Percentiles rank a stretch among this genome's conserved stretches.
Conservation (phyloP, 2,797 vertebrate species). For the Catamblyrhynchus diadema region DNA sequence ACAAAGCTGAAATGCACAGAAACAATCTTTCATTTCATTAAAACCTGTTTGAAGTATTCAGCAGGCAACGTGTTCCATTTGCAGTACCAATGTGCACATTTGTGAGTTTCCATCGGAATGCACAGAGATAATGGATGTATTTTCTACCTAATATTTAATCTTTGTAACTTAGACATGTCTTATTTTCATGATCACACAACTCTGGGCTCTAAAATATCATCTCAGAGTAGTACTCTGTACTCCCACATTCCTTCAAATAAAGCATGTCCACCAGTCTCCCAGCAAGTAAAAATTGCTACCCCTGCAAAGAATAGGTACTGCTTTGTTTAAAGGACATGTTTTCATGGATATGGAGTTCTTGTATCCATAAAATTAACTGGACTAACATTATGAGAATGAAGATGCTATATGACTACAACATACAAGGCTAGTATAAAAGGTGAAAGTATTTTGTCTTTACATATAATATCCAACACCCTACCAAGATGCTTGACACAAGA, state of each 20-base stretch:
- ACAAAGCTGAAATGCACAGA: not conserved
- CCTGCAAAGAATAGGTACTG: not conserved
- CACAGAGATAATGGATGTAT: not conserved
- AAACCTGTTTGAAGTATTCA: not conserved
- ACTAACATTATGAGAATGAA: not conserved
- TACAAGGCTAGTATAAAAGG: not conserved
- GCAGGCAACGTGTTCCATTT: rapidly evolving
- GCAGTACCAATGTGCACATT: not conserved
- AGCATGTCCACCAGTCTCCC: not conserved
- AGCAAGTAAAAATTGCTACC: not conserved
- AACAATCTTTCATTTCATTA: not conserved
- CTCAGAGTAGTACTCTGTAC: not conserved
- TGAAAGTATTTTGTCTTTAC: not conserved
- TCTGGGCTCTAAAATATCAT: not conserved
- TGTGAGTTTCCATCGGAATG: not conserved
- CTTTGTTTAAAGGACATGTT: not conserved
- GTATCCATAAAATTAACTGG: not conserved
- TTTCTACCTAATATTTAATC: not conserved
- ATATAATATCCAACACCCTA: rapidly evolving
- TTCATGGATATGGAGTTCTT: not conserved
- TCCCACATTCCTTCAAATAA: not conserved
- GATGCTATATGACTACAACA: not conserved
- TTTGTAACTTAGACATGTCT: not conserved
- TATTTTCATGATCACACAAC: not conserved
- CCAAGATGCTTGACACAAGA: not conserved